Percentiles rank a stretch among this genome's conserved stretches.
These are phyloP conservation scores for Gryllus bimaculatus DNA, from an alignment of 1,140 invertebrate genomes.

Conservation along the genomic window DNA sequence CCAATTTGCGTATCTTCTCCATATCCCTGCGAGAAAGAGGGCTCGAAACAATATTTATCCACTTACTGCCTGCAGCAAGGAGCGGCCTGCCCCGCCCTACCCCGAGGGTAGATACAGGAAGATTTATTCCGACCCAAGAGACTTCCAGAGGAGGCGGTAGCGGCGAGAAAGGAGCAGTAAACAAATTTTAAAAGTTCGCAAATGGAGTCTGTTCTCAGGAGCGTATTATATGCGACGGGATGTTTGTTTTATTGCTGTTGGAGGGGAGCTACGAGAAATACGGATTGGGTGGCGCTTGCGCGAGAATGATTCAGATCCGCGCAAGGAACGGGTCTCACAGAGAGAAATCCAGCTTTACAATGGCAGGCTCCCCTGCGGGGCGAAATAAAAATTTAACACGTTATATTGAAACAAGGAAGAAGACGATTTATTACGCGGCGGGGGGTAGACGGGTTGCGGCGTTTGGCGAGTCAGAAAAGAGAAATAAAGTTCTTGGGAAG, in stretches of 20 bases:
- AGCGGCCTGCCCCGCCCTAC: too few species aligned
- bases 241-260: neutral
- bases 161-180: neutral
- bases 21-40: neutral
- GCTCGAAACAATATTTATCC: too few species aligned
- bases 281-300: neutral
- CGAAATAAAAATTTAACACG: neutral
- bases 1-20: neutral
- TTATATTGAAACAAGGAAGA: neutral
- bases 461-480: neutral
- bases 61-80: too few species aligned
- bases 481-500: neutral
- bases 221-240: neutral
- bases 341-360: too few species aligned
- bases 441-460: too few species aligned
- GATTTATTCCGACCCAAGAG: too few species aligned
- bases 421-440: neutral
- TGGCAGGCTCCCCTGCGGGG: neutral
- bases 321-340: neutral
- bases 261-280: neutral
- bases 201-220: neutral
- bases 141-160: too few species aligned
- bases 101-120: too few species aligned
- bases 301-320: neutral
- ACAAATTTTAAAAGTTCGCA: neutral